Conservation (phyloP, 2,797 vertebrate species). For the Taenioides sp. region DNA sequence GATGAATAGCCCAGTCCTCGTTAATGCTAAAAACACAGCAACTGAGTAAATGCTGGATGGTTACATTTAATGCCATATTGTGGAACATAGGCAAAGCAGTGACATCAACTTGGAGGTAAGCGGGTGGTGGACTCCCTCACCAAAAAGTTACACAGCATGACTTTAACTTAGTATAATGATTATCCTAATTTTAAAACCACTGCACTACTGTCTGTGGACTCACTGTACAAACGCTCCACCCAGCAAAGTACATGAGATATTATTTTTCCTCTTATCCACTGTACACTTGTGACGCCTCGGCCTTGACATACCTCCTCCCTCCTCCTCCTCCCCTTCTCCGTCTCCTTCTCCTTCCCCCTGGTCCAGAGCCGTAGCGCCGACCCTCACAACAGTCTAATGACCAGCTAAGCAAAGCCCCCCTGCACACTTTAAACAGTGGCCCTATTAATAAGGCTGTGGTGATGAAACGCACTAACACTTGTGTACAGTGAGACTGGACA, state of each 20-base stretch:
- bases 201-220: neutral
- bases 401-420: slow-evolving; percentile 66
- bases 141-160: no score
- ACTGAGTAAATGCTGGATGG: no score
- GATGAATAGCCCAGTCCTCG: no score
- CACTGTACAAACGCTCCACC: neutral
- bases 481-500: slow-evolving; percentile 74
- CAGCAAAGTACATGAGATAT: neutral
- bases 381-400: slow-evolving; percentile 62
- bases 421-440: slow-evolving; percentile 52
- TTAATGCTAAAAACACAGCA: no score
- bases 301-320: slow-evolving; percentile 51
- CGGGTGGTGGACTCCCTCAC: no score
- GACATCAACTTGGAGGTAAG: no score
- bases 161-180: no score
- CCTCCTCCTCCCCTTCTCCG: slow-evolving; percentile 36
- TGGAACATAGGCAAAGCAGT: no score
- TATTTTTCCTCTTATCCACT: slow-evolving; percentile 61
- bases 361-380: slow-evolving; percentile 51
- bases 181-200: no score
- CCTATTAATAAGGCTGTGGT: slow-evolving; percentile 66
- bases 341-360: slow-evolving; percentile 20
- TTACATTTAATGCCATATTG: no score
- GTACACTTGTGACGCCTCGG: slow-evolving; percentile 32
- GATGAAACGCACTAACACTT: slow-evolving; percentile 60